These are phyloP conservation scores for Scomberomorus guttatus DNA, from an alignment of 2,797 vertebrate genomes.

Conservation along the genomic window DNA sequence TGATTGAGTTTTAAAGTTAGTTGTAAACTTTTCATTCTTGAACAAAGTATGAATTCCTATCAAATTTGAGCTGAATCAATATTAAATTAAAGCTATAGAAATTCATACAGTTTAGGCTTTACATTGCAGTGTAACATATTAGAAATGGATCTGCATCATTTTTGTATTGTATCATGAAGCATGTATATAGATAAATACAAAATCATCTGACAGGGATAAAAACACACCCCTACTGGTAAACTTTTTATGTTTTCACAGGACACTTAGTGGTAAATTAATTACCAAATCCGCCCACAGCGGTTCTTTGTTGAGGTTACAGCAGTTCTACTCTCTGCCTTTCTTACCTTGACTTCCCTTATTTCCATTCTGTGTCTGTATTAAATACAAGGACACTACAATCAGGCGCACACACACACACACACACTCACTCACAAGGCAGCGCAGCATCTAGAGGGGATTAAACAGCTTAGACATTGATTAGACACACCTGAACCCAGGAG, in stretches of 20 bases:
- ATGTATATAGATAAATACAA: neutral
- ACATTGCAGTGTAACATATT: neutral
- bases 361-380: slow-evolving; percentile 57
- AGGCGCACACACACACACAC: slow-evolving; percentile 39
- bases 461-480: slow-evolving; percentile 76
- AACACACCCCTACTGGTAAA: neutral
- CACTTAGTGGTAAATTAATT: slow-evolving; percentile 45
- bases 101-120: neutral
- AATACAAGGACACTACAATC: slow-evolving; percentile 59
- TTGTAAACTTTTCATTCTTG: no score
- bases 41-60: neutral
- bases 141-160: no score
- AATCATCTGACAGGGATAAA: slow-evolving; percentile 4
- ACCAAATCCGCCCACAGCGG: slow-evolving; percentile 25
- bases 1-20: no score
- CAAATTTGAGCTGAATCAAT: neutral
- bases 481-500: slow-evolving; percentile 70
- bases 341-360: slow-evolving; percentile 51
- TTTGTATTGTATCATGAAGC: neutral
- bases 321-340: slow-evolving; percentile 24
- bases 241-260: slow-evolving; percentile 18
- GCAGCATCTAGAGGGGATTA: slow-evolving; percentile 65
- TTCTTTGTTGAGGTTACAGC: slow-evolving; percentile 31
- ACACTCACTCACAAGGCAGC: slow-evolving; percentile 31
- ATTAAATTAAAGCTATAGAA: neutral